Evolutionary conservation across 2,888 invertebrate species (phyloP), one percentile per base, ranked within the genome.

Genomic region (Seladonia tumulorum): DNA sequence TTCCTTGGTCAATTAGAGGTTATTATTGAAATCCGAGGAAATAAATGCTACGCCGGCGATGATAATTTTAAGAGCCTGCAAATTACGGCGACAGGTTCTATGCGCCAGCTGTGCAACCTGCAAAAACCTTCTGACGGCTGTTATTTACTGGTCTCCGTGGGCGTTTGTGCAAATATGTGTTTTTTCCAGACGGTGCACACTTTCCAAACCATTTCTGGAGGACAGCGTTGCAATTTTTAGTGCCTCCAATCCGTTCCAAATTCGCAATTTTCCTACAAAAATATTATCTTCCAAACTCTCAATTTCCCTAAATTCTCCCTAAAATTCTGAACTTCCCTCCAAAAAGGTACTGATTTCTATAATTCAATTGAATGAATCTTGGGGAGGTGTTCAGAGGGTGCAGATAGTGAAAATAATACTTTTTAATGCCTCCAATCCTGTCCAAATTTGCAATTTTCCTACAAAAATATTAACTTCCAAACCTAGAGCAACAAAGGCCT

Each of bases 11-110:
- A 16, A 63, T 39, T 68, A 39, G 22, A 5, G 12, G 22, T 39
- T 39, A 68, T 68, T 68, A 68, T 68, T 66, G 16, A 66, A 66
- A 29, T 35, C 66, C 29, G 35, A 29, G 63, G 63, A 29, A 63
- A 63, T 63, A 0, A 63, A 63, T 7, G 29, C 14, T 16, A 0
- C 10, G 4, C 16, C 29, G 29, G 16, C 29, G 16, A 25, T 29
- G 63, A 29, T 16, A 14, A 29, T 60, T 25, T 60, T 25, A 60
- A 60, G 63, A 29, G 35, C 66, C 35, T 66, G 18, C 14, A 18
- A 35, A 66, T 35, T 66, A 29, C 1, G 25, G 60, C 25, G 25
- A 60, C 25, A 60, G 60, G 25, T 60, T 14, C 25, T 14, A 5
- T 14, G 25, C n/a, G 53, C 25, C 5, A 25, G 14, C n/a, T n/a